These are phyloP conservation scores for Oegoconia quadripuncta DNA, from an alignment of 2,888 invertebrate species.

Conservation along the genomic window DNA sequence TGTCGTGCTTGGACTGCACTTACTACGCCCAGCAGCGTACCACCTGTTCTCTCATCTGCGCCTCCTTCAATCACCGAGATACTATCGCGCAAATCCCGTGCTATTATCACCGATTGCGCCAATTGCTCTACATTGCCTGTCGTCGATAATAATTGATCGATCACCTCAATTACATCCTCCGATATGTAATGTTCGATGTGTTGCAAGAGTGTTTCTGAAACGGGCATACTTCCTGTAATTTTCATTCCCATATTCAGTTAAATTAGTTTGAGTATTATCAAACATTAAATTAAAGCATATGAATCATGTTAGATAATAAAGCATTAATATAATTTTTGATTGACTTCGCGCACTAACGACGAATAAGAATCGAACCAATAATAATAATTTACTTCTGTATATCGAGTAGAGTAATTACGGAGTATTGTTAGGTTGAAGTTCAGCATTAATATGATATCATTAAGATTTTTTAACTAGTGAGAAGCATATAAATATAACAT, in stretches of 20 bases:
- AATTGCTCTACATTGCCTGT: conserved; percentile 7
- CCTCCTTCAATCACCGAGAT: conserved; percentile 2
- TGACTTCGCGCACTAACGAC: too few species aligned
- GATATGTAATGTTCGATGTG: conserved; percentile 16
- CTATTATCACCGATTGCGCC: conserved; percentile 14
- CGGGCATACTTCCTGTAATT: conserved; percentile 3
- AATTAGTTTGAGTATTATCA: not conserved
- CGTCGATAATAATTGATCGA: conserved; percentile 8
- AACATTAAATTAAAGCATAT: not conserved
- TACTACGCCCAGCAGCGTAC: not conserved
- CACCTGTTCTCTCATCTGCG: not conserved
- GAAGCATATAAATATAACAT: too few species aligned
- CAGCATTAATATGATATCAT: too few species aligned
- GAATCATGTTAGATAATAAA: too few species aligned
- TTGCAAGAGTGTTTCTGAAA: conserved; percentile 19
- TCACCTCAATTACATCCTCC: conserved; percentile 5
- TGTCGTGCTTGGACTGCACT: not conserved
- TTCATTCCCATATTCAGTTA: not conserved
- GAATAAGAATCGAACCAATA: too few species aligned
- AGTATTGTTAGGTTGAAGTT: too few species aligned
- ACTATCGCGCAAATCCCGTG: conserved; percentile 13
- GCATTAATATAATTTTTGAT: too few species aligned
- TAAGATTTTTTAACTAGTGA: too few species aligned
- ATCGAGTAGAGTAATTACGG: too few species aligned
- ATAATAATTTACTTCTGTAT: too few species aligned